A percentile compares a stretch with the other conserved stretches of the same genome.
phyloP scores from a whole-genome alignment of 2,113 vertebrate species.

The Solenodon paradoxus region DNA sequence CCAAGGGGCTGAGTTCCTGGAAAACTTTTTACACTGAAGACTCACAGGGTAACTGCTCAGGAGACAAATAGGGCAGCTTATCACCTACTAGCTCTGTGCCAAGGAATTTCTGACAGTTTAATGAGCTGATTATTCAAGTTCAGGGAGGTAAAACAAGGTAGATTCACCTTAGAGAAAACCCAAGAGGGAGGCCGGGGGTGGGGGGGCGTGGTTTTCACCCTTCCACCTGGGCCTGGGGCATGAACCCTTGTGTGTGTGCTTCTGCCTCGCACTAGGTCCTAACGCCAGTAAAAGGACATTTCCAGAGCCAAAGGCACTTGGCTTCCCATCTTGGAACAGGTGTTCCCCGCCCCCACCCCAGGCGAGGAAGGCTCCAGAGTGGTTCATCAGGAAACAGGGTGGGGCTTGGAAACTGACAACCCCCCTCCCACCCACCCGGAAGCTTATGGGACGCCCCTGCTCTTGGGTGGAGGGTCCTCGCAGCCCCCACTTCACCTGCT shows the following conservation, averaged over 20 bases:
- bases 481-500: background rate
- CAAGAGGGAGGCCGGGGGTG: background rate
- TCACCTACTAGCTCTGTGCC: too few species aligned
- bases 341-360: fast-evolving
- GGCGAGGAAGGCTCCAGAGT: fast-evolving
- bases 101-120: background rate
- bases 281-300: fast-evolving
- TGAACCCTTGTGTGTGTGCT: background rate
- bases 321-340: background rate
- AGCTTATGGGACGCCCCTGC: background rate
- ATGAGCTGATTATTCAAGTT: too few species aligned
- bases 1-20: background rate
- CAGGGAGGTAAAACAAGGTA: background rate
- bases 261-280: background rate
- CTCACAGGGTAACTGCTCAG: background rate
- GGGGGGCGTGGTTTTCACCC: too few species aligned
- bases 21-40: background rate
- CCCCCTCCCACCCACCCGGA: fast-evolving
- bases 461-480: background rate
- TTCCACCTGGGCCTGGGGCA: too few species aligned
- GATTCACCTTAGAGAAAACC: background rate
- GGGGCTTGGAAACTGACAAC: background rate
- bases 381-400: background rate
- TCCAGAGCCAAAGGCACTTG: background rate
- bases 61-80: background rate